These are phyloP conservation scores for Phyllostomus discolor DNA, from an alignment of 2,113 vertebrate genomes.

Conservation along the genomic window DNA sequence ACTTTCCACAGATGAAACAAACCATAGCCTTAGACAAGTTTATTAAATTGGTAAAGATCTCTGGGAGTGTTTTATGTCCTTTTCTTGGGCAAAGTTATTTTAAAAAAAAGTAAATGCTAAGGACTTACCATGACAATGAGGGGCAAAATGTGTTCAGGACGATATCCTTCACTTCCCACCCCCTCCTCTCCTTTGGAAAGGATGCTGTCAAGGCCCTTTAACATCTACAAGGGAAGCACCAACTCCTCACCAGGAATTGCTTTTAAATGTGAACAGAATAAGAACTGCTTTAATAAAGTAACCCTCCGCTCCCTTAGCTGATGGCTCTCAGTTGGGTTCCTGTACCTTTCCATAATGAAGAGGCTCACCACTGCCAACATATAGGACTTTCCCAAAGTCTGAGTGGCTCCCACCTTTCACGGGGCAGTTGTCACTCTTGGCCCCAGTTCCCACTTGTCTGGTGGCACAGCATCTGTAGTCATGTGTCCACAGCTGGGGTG, in stretches of 20 bases:
- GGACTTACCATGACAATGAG: neutral
- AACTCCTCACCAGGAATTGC: neutral
- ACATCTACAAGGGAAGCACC: neutral
- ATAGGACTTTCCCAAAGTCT: neutral
- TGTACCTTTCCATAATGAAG: conserved; percentile 5
- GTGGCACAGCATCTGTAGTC: neutral
- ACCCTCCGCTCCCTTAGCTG: neutral
- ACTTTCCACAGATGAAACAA: neutral
- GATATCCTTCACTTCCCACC: neutral
- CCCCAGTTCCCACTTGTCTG: neutral
- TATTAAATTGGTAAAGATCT: neutral
- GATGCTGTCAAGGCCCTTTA: neutral
- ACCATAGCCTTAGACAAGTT: neutral
- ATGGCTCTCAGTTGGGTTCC: neutral
- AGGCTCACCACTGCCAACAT: neutral
- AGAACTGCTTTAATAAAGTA: neutral
- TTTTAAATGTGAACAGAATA: neutral
- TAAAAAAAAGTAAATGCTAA: neutral
- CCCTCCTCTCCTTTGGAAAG: neutral
- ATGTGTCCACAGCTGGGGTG: neutral
- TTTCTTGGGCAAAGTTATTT: neutral
- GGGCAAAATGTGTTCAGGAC: neutral
- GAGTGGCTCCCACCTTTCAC: neutral
- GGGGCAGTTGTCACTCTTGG: neutral
- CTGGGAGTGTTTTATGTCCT: neutral